Evolutionary conservation across 2,797 vertebrate genomes (phyloP).

Genomic region (Argyrosomus regius): DNA sequence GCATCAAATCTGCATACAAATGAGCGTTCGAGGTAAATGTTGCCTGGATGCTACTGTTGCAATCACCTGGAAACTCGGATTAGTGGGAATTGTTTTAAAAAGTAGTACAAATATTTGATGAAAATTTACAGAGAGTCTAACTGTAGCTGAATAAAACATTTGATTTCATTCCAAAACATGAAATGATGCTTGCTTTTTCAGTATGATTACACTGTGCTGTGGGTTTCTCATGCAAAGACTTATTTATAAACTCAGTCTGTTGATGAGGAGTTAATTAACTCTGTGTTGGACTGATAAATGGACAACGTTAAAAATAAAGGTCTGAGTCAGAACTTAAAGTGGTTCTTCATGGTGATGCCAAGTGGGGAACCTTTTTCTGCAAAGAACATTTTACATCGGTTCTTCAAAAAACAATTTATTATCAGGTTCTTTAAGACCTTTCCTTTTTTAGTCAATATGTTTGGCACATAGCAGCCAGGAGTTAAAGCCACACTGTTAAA

Average conservation of each 20-base stretch:
- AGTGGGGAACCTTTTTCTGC: no score
- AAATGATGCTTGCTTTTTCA: not conserved
- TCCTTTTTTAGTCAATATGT: no score
- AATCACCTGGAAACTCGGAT: conserved; percentile 44
- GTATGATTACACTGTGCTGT: not conserved
- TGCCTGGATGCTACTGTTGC: conserved; percentile 11
- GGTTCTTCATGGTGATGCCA: no score
- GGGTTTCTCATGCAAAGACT: not conserved
- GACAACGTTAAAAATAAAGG: no score
- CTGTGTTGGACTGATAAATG: not conserved
- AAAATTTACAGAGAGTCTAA: not conserved
- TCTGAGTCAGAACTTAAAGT: no score
- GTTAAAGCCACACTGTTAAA: no score
- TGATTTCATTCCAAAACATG: conserved; percentile 13
- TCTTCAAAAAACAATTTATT: no score
- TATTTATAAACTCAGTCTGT: not conserved
- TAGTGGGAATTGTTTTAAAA: conserved; percentile 15
- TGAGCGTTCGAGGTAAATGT: conserved; percentile 42
- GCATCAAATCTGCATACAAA: conserved; percentile 67
- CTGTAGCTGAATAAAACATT: conserved; percentile 24
- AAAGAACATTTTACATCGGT: no score
- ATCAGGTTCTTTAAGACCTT: no score
- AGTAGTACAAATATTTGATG: conserved; percentile 57
- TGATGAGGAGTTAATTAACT: not conserved
- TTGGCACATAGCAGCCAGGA: no score